A percentile compares a stretch with the other conserved stretches of the same genome.
Evolutionary conservation across 2,888 invertebrate genomes (phyloP).

Genomic region (Coleophora flavipennella): DNA sequence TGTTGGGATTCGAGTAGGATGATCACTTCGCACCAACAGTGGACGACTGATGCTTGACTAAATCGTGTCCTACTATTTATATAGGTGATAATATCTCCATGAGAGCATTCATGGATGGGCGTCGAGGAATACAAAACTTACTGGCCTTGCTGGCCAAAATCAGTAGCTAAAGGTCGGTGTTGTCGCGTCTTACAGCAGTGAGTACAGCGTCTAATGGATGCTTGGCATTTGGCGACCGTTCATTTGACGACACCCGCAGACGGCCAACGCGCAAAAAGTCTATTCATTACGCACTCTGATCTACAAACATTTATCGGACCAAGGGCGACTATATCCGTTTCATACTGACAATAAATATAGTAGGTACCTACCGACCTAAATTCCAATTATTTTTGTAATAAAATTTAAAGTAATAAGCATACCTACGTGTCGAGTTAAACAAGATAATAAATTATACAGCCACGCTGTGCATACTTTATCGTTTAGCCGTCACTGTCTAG

Average conservation of each 20-base stretch:
- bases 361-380: slow-evolving; percentile 6
- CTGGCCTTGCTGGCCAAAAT: slow-evolving; percentile 44
- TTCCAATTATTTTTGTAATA: slow-evolving; percentile 2
- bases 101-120: slow-evolving; percentile 30
- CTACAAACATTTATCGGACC: slow-evolving; percentile 24
- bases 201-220: slow-evolving; percentile 19
- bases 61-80: slow-evolving; percentile 44
- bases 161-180: slow-evolving; percentile 27
- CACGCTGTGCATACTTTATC: too few species aligned
- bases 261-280: slow-evolving; percentile 22
- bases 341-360: slow-evolving; percentile 28
- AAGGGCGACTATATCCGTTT: slow-evolving; percentile 29
- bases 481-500: too few species aligned
- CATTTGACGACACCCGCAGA: slow-evolving; percentile 15
- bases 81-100: slow-evolving; percentile 39
- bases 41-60: slow-evolving; percentile 40
- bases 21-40: slow-evolving; percentile 46
- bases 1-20: slow-evolving; percentile 32
- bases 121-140: slow-evolving; percentile 35
- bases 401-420: slow-evolving; percentile 17
- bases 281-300: slow-evolving; percentile 22
- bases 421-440: too few species aligned
- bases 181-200: slow-evolving; percentile 13
- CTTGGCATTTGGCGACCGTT: slow-evolving; percentile 33
- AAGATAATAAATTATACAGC: too few species aligned